Evolutionary conservation across 1,140 invertebrate genomes (phyloP).

Genomic region (Papilio aristodemus): DNA sequence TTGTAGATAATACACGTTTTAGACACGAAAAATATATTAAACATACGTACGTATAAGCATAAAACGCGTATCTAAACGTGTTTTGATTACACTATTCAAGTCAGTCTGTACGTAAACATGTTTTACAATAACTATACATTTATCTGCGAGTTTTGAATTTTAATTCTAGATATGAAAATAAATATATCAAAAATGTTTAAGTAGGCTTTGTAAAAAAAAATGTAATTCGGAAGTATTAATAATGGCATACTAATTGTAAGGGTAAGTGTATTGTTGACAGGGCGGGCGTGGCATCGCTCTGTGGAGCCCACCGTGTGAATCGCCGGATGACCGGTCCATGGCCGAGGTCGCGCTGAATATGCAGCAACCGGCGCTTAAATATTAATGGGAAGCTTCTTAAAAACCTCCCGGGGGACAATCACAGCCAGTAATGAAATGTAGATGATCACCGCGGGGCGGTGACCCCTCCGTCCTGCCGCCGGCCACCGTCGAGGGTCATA

Average conservation of each 20-base stretch:
- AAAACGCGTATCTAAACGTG: conserved; percentile 2
- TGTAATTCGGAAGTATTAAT: no score
- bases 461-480: conserved; percentile 51
- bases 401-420: conserved; percentile 64
- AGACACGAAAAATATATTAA: not conserved
- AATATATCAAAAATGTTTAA: no score
- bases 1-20: conserved; percentile 27
- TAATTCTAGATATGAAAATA: no score
- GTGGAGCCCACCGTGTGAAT: conserved; percentile 27
- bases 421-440: conserved; percentile 66
- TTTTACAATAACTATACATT: no score
- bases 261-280: not conserved
- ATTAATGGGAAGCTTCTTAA: conserved; percentile 66
- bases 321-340: conserved; percentile 64
- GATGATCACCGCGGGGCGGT: conserved; percentile 53
- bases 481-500: conserved; percentile 20
- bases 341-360: conserved; percentile 68
- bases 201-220: no score
- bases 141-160: no score
- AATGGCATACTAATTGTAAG: not conserved
- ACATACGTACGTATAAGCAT: not conserved
- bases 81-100: conserved; percentile 11
- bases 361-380: conserved; percentile 61
- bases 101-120: no score
- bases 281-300: no score